phyloP scores from a whole-genome alignment of 2,797 vertebrate genomes.

The Esox masquinongy region DNA sequence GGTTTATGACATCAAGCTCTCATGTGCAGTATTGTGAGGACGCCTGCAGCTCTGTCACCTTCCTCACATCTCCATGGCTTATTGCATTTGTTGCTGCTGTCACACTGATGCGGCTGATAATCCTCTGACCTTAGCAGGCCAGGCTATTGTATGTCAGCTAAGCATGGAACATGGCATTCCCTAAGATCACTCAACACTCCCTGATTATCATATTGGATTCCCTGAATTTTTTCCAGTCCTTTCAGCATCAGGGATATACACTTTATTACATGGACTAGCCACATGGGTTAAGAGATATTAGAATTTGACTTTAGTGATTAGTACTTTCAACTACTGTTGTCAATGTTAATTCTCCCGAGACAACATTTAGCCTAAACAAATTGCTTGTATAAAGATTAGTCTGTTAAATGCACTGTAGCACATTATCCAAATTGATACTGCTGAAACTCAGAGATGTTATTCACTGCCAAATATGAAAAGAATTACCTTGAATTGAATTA shows the following conservation, averaged over 20 bases:
- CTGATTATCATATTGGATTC: slow-evolving; percentile 33
- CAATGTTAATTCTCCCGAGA: not conserved
- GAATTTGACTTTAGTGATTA: not conserved
- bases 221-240: slow-evolving; percentile 4
- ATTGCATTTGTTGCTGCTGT: slow-evolving; percentile 64
- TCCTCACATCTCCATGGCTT: slow-evolving; percentile 56
- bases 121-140: slow-evolving; percentile 46
- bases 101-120: slow-evolving; percentile 42
- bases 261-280: not conserved
- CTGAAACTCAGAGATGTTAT: not conserved
- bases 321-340: not conserved
- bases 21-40: not conserved
- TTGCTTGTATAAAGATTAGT: not conserved
- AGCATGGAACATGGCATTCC: not conserved
- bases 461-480: not conserved
- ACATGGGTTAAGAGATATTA: not conserved
- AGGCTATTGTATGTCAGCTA: slow-evolving; percentile 22
- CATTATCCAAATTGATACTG: not conserved
- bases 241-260: slow-evolving; percentile 3
- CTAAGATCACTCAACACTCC: slow-evolving; percentile 16
- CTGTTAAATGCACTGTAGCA: not conserved
- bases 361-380: not conserved
- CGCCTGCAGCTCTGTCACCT: slow-evolving; percentile 26
- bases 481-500: no score
- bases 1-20: not conserved